Base-by-base conservation (phyloP, 2,888 invertebrate genomes). In the Tolmerus cingulatus region DNA sequence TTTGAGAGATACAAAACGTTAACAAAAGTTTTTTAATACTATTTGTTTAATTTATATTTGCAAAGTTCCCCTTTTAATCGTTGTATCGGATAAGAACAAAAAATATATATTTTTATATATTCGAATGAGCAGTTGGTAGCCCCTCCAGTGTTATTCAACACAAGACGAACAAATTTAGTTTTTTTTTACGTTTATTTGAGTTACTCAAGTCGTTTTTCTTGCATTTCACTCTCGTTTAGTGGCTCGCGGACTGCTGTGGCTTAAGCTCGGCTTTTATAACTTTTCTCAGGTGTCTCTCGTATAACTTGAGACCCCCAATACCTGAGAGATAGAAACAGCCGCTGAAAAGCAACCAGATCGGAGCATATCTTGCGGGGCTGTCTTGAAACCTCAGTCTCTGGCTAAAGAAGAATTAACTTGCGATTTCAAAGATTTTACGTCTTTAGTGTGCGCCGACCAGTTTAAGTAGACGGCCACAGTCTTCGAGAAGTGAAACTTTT, bases 371-470 rank as follows among this genome's bases (percentile, higher is more conserved):
- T 19, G 8, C 4, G n/a, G 8, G 23, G 34, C 34, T 12, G 27
- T 23, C 27, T 27, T 55, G 19, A 55, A 55, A 55, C 23, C 23
- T 40, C 37, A 66, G 66, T 40, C 43, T 37, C 43, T 7, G 7
- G 34, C 34, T 34, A 40, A 27, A 85, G 85, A 85, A 74, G 91
- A 89, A 89, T 89, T 89, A 88, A 89, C 89, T 90, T 89, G 88
- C 89, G 89, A 90, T 90, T 90, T 89, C 88, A 90, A 91, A 90
- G 90, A 90, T 90, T 76, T 90, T 40, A 91, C 91, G 90, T 91
- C 91, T 92, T 92, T 90, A 92, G 92, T 92, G 92, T 92, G 92
- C 91, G 92, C 92, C 92, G 93, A 92, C 92, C 92, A 91, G 92
- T 92, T 92, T 92, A 91, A 91, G 91, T 91, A 92, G 91, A 92